Evolutionary conservation across 2,888 invertebrate genomes (phyloP).

Genomic region (Dioctria linearis): DNA sequence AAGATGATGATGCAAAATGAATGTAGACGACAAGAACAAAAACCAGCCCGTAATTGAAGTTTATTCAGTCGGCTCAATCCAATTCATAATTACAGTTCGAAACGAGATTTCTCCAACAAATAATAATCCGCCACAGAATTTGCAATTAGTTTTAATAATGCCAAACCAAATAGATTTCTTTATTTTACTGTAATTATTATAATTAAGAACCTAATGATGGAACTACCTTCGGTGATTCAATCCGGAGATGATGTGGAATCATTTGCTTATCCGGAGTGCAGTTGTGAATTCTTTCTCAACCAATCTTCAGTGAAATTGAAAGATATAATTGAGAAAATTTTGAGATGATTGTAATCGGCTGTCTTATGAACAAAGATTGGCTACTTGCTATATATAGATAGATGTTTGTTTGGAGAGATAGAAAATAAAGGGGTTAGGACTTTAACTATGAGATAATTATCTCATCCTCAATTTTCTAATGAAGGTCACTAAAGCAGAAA

Average conservation of each 20-base stretch:
- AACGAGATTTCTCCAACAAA: slow-evolving; percentile 18
- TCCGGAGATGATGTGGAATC: neutral
- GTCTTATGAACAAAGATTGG: no score
- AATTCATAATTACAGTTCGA: slow-evolving; percentile 10
- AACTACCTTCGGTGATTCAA: neutral
- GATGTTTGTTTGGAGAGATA: neutral
- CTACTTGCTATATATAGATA: no score
- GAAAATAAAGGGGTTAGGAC: no score
- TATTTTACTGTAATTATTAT: slow-evolving; percentile 31
- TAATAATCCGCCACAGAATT: neutral
- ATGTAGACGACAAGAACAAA: slow-evolving; percentile 16
- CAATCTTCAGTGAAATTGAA: neutral
- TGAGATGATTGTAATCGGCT: neutral
- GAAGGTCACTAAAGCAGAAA: no score
- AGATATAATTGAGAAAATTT: slow-evolving; percentile 17
- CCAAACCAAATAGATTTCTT: slow-evolving; percentile 22
- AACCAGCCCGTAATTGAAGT: slow-evolving; percentile 25
- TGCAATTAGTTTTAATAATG: slow-evolving; percentile 29
- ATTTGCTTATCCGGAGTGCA: neutral
- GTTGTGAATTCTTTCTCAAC: neutral
- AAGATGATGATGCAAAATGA: neutral
- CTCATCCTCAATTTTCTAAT: no score
- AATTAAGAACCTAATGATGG: slow-evolving; percentile 14
- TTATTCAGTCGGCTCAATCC: slow-evolving; percentile 8
- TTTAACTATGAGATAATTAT: no score